Conservation (phyloP, 2,888 invertebrate species). For the Spialia ferax region DNA sequence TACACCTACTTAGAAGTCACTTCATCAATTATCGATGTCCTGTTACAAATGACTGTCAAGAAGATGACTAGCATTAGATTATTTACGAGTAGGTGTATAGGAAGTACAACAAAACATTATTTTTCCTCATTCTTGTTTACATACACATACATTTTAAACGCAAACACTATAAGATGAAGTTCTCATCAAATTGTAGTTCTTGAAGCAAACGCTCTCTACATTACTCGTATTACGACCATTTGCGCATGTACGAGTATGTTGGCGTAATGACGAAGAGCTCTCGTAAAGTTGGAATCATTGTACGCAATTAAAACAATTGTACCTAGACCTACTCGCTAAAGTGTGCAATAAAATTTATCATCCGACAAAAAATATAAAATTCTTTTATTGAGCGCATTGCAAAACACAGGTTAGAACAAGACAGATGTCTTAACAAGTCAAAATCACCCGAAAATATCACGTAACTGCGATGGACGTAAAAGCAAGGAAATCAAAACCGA, state of each 20-base stretch:
- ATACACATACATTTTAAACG: constrained; percentile 20
- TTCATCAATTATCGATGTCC: not conserved
- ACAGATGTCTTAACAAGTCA: constrained; percentile 55
- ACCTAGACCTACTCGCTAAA: not conserved
- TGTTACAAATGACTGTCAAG: constrained; percentile 9
- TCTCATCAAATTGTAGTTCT: constrained; percentile 22
- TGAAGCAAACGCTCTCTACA: constrained; percentile 1
- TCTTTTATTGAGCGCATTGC: constrained; percentile 1
- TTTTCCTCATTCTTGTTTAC: constrained; percentile 43
- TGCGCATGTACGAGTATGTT: constrained; percentile 28
- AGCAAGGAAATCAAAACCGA: constrained; percentile 85
- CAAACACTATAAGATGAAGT: constrained; percentile 9
- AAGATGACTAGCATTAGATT: not conserved
- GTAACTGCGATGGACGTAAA: constrained; percentile 80
- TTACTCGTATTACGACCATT: constrained; percentile 7
- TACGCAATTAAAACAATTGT: constrained; percentile 35
- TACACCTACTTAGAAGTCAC: not conserved
- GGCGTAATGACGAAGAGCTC: constrained; percentile 21
- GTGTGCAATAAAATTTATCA: constrained; percentile 33
- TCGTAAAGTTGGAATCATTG: constrained; percentile 33
- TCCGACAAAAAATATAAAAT: constrained; percentile 20
- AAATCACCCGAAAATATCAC: constrained; percentile 73
- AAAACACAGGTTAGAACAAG: constrained; percentile 10
- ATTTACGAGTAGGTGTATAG: not conserved
- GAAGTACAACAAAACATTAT: constrained; percentile 37